phyloP scores from a whole-genome alignment of 1,140 invertebrate species.

The Thaumetopoea pityocampa region DNA sequence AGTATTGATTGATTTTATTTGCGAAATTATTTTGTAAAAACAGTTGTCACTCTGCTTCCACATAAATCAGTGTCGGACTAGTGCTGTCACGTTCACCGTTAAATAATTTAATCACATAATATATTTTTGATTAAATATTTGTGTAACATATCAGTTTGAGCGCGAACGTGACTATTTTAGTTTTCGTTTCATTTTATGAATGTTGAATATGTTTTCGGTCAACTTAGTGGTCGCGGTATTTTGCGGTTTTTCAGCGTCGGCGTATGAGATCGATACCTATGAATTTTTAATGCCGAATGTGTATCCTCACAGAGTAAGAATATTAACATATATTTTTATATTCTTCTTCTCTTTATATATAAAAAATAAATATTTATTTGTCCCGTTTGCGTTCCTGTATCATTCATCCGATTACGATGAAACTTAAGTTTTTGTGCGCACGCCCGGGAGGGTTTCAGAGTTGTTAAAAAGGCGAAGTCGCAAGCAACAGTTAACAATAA shows the following conservation, averaged over 20 bases:
- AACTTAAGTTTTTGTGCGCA: too few relatives aligned
- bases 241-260: slow-evolving; percentile 22
- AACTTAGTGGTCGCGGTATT: slow-evolving; percentile 25
- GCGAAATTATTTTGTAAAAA: slow-evolving; percentile 39
- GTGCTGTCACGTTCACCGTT: slow-evolving; percentile 7
- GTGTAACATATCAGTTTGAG: background rate
- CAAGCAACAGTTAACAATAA: too few relatives aligned
- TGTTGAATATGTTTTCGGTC: slow-evolving; percentile 28
- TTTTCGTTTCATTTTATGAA: slow-evolving; percentile 24
- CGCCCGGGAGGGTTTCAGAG: too few relatives aligned
- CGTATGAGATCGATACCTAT: slow-evolving; percentile 53
- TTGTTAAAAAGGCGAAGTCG: too few relatives aligned
- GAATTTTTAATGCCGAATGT: slow-evolving; percentile 67
- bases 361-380: slow-evolving; percentile 22
- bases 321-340: too few relatives aligned
- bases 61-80: slow-evolving; percentile 14
- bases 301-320: slow-evolving; percentile 58
- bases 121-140: background rate
- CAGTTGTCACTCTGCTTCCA: slow-evolving; percentile 35
- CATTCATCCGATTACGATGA: too few relatives aligned
- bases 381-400: background rate
- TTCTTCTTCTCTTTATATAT: slow-evolving; percentile 8
- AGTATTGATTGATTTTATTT: slow-evolving; percentile 32
- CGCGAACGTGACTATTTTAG: slow-evolving; percentile 5
- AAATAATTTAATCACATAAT: slow-evolving; percentile 7